Evolutionary conservation across 2,888 invertebrate genomes (phyloP), one percentile per base, ranked within the genome.

Genomic region (Dermolepida albohirtum): DNA sequence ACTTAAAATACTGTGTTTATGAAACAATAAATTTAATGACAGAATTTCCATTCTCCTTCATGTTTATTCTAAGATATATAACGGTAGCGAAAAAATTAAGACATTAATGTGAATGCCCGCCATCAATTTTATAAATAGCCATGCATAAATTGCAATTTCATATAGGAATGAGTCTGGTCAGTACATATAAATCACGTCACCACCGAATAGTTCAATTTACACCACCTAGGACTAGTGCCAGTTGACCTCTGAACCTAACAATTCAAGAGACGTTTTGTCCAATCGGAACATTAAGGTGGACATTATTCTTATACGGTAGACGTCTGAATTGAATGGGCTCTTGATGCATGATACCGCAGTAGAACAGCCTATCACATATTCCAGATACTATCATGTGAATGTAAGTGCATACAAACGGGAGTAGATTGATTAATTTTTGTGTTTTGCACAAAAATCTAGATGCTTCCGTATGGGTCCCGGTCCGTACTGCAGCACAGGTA

Each of bases 211-310:
- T 67, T 64, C 66, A 69, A 69, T 69, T 65, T 65, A 52, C 65
- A 34, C 62, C 57, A 17, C 43, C 65, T 74, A 78, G 80, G 80
- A 79, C 76, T 76, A 70, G 77, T 79, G 80, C 80, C 80, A 81
- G 79, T 79, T 81, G 79, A 81, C 79, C 81, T 80, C 77, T 78
- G 78, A 73, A 74, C 73, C 73, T 71, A 73, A 75, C 79, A 78
- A 80, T 79, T 80, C 78, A 77, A 52, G 50, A 40, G 54, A 70
- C 74, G 78, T 79, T 80, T 80, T 81, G 80, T 80, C 78, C 78
- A 73, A 70, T 72, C 47, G 74, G 78, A 80, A 80, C 79, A 81
- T 81, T 81, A 81, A 82, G 78, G 78, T 77, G 80, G 71, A 74
- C 78, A 79, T 81, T 79, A 79, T 77, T 80, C 80, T 80, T 78